Evolutionary conservation across 2,888 invertebrate species (phyloP).

Genomic region (Cosmopolites sordidus): DNA sequence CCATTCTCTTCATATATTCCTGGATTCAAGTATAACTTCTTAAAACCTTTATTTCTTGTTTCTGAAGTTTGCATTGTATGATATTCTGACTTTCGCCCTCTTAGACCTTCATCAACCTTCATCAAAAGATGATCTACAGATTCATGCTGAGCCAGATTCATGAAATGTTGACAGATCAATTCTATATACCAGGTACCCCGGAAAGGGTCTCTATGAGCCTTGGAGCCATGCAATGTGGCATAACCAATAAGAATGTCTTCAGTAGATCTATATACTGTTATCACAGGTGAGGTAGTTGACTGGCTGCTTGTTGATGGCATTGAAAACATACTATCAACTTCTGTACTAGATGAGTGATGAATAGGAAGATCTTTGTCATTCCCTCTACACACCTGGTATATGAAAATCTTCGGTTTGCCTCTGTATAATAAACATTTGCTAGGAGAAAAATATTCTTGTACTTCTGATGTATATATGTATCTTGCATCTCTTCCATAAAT

Average conservation of each 20-base stretch:
- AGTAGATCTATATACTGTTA: constrained; percentile 34
- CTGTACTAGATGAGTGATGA: constrained; percentile 32
- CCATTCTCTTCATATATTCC: constrained; percentile 53
- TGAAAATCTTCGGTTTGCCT: constrained; percentile 65
- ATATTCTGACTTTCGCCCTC: constrained; percentile 40
- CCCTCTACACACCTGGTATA: constrained; percentile 63
- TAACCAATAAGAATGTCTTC: constrained; percentile 62
- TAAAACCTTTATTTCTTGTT: constrained; percentile 63
- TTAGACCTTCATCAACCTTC: constrained; percentile 54
- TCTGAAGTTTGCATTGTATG: constrained; percentile 56
- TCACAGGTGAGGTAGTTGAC: not conserved
- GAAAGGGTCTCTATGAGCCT: constrained; percentile 57
- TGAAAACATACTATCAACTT: constrained; percentile 19
- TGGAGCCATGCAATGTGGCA: constrained; percentile 57
- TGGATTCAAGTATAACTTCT: constrained; percentile 64
- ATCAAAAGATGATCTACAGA: constrained; percentile 62
- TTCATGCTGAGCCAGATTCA: constrained; percentile 58
- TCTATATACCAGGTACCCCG: constrained; percentile 69
- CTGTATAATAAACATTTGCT: constrained; percentile 52
- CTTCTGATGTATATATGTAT: constrained; percentile 49
- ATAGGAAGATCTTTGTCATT: constrained; percentile 38
- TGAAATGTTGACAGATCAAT: constrained; percentile 60
- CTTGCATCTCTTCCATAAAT: constrained; percentile 58
- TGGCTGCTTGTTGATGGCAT: constrained; percentile 9
- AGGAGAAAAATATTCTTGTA: constrained; percentile 58